Evolutionary conservation across 2,797 vertebrate genomes (phyloP).

Genomic region (Artibeus jamaicensis): DNA sequence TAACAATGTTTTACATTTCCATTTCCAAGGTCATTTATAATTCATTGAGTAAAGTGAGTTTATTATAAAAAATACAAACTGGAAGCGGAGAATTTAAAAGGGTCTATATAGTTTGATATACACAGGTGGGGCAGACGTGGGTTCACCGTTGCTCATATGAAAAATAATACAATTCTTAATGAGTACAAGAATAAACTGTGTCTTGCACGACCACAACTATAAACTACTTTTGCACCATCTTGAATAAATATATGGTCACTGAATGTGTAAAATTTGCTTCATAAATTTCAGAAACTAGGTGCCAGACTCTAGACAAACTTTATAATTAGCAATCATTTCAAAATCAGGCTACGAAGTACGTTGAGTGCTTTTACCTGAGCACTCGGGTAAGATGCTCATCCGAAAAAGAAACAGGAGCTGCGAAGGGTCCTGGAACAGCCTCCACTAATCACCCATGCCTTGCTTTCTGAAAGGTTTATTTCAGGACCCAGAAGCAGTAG

Average conservation of each 20-base stretch:
- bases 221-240: background rate
- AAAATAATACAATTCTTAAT: background rate
- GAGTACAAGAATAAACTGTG: background rate
- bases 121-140: background rate
- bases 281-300: conserved; percentile 30
- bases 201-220: background rate
- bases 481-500: conserved; percentile 62
- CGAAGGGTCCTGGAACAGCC: conserved; percentile 33
- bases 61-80: conserved; percentile 45
- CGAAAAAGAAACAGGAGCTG: conserved; percentile 13
- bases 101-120: background rate
- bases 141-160: background rate
- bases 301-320: conserved; percentile 2
- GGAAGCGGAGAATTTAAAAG: conserved; percentile 24
- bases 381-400: background rate
- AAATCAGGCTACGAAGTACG: background rate
- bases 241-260: background rate
- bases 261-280: conserved; percentile 11
- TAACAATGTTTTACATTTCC: conserved; percentile 1
- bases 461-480: conserved; percentile 65
- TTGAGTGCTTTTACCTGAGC: background rate
- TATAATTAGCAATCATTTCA: conserved; percentile 6
- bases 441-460: conserved; percentile 37
- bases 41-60: conserved; percentile 44
- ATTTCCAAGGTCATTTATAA: conserved; percentile 56